These are phyloP conservation scores for Litocranius walleri DNA, from an alignment of 2,113 vertebrate species.

Conservation along the genomic window DNA sequence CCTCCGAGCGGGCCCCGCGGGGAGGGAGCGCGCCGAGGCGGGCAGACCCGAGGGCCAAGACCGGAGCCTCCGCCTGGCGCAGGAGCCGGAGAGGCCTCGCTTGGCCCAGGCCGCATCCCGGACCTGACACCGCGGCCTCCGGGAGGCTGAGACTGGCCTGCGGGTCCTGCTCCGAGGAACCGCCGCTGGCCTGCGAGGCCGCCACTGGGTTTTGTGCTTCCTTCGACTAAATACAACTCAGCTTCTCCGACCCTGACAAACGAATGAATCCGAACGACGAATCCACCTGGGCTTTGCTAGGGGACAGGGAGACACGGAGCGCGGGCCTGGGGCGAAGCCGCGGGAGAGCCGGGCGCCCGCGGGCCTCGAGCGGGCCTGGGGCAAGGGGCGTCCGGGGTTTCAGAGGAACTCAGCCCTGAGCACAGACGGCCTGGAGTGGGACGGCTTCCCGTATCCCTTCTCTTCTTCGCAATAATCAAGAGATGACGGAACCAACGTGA, in stretches of 20 bases:
- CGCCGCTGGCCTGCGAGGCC: not conserved
- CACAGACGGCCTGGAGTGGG: not conserved
- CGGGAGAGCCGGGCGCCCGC: not conserved
- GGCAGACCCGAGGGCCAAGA: not conserved
- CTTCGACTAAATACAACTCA: not conserved
- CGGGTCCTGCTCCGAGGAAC: not conserved
- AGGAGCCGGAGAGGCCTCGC: not conserved
- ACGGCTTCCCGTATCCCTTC: not conserved
- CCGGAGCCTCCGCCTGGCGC: not conserved
- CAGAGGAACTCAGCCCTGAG: not conserved
- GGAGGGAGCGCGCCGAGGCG: not conserved
- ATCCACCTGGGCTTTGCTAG: not conserved
- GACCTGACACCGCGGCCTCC: not conserved
- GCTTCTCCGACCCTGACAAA: not conserved
- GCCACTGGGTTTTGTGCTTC: not conserved
- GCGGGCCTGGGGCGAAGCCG: not conserved
- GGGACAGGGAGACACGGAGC: not conserved
- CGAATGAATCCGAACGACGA: not conserved
- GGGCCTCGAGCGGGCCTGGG: not conserved
- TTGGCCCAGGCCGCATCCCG: not conserved
- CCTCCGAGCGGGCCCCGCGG: not conserved
- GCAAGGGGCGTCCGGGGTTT: not conserved
- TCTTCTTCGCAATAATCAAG: constrained; percentile 30
- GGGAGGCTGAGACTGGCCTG: not conserved
- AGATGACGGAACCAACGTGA: constrained; percentile 53